Evolutionary conservation across 2,797 vertebrate species (phyloP), one percentile per base, ranked within the genome.

Genomic region (Hydrocynus forskahlii): DNA sequence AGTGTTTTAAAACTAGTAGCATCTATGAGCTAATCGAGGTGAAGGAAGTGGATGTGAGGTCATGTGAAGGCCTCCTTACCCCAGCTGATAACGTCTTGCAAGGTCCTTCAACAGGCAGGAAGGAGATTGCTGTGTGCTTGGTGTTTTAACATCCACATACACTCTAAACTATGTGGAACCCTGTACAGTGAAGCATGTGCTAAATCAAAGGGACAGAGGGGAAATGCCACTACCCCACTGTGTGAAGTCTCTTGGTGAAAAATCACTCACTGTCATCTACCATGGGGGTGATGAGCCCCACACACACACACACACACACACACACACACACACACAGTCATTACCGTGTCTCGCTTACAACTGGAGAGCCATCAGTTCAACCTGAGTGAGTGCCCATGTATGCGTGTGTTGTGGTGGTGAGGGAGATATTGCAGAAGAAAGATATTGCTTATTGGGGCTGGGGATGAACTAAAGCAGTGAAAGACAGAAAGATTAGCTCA

Each of bases 291-390:
- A 57, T 60, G 67, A 54, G 52, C 52, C 54, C 13, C 25, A 25
- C 52, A 70, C 76, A 70, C 64, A 54, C 75, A 52, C 75, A 68
- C 75, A 57, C 75, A 67, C 29, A 29, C 29, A 29, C 29, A 29
- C 29, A 29, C 29, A 29, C 29, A 29, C 29, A 29, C 29, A 29
- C 29, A 29, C 29, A 29, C 29, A 29, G 4, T 21, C 67, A 50
- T 16, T 14, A 12, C 35, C 12, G 29, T 38, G 29, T 73, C 52
- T 73, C 21, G n/a, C 23, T 55, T 35, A 21, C 55, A 74, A 29
- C 38, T 69, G 23, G 66, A 60, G 59, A 55, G 25, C 45, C 48
- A 80, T 80, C 78, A 80, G 43, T 72, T 79, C 68, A 52, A 71
- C 78, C 63, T 63, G 68, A 72, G 25, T 63, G 68, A 62, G 57